Conservation (phyloP, 1,140 invertebrate species). For the Drosophila ogumai region DNA sequence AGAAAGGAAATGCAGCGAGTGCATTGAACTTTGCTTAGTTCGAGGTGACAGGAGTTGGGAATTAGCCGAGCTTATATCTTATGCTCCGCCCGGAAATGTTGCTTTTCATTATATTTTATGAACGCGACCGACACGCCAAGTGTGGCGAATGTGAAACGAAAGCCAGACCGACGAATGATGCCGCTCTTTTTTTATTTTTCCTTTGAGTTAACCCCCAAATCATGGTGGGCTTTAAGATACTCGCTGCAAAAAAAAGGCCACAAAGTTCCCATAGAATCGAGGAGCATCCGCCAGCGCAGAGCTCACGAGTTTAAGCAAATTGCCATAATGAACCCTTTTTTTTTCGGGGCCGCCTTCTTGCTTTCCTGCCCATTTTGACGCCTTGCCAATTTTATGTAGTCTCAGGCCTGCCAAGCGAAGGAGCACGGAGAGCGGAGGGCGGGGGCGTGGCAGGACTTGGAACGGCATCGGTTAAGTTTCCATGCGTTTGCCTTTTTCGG, state of each 20-base stretch:
- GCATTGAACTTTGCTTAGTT: constrained; percentile 56
- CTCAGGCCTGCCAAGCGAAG: constrained; percentile 71
- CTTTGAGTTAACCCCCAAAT: constrained; percentile 24
- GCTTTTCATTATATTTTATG: constrained; percentile 80
- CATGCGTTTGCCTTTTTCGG: constrained; percentile 83
- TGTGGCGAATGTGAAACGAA: constrained; percentile 49
- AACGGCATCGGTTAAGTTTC: constrained; percentile 55
- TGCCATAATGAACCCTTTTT: constrained; percentile 83
- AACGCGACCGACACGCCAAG: constrained; percentile 56
- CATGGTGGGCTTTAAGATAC: constrained; percentile 54
- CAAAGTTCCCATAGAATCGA: constrained; percentile 43
- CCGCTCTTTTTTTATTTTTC: constrained; percentile 16
- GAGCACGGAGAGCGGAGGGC: not conserved
- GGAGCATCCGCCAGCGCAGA: constrained; percentile 9
- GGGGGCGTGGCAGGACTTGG: constrained; percentile 29
- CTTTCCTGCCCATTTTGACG: constrained; percentile 64
- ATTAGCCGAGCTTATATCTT: constrained; percentile 21
- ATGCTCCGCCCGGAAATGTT: constrained; percentile 49
- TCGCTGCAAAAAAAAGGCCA: constrained; percentile 26
- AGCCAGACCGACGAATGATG: constrained; percentile 24
- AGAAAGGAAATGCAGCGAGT: constrained; percentile 28
- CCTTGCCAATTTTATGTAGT: constrained; percentile 82
- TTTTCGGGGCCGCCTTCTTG: constrained; percentile 42
- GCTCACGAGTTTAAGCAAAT: constrained; percentile 80
- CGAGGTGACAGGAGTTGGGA: constrained; percentile 13